phyloP scores from a whole-genome alignment of 2,888 invertebrate species.

The Ptilodon capucinus region DNA sequence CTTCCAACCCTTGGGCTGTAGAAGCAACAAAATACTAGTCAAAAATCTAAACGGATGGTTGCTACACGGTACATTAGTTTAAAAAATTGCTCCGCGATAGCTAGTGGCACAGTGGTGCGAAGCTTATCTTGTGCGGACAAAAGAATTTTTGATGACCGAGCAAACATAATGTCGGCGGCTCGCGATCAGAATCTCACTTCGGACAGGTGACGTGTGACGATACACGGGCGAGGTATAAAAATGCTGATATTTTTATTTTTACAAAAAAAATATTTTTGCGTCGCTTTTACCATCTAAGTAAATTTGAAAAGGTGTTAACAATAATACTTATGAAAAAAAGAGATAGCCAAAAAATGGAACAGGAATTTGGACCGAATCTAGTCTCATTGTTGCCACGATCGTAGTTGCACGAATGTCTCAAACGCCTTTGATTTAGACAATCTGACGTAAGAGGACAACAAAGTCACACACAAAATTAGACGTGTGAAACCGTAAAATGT shows the following conservation, averaged over 20 bases:
- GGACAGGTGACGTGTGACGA: slow-evolving; percentile 71
- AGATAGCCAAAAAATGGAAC: no score
- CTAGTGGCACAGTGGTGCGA: slow-evolving; percentile 43
- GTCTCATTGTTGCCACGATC: no score
- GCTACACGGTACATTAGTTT: slow-evolving; percentile 30
- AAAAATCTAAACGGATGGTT: not conserved
- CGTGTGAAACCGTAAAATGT: no score
- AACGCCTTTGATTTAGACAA: no score
- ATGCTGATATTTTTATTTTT: slow-evolving; percentile 20
- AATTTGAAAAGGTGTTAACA: not conserved
- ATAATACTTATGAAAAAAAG: slow-evolving; percentile 3
- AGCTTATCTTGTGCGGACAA: slow-evolving; percentile 65
- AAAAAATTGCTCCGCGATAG: slow-evolving; percentile 37
- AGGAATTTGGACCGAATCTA: no score
- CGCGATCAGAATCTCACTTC: slow-evolving; percentile 53
- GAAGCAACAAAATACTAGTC: not conserved
- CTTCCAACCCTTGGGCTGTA: no score
- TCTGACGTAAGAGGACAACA: no score
- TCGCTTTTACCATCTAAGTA: not conserved
- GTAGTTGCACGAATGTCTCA: no score
- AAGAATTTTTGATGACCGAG: slow-evolving; percentile 74
- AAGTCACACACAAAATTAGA: no score
- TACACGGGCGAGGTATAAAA: slow-evolving; percentile 40
- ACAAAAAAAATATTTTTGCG: slow-evolving; percentile 14
- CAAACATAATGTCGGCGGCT: slow-evolving; percentile 66